Percentiles rank a stretch among this genome's conserved stretches.
Evolutionary conservation across 2,113 vertebrate genomes (phyloP).

Genomic region (Tympanuchus pallidicinctus): DNA sequence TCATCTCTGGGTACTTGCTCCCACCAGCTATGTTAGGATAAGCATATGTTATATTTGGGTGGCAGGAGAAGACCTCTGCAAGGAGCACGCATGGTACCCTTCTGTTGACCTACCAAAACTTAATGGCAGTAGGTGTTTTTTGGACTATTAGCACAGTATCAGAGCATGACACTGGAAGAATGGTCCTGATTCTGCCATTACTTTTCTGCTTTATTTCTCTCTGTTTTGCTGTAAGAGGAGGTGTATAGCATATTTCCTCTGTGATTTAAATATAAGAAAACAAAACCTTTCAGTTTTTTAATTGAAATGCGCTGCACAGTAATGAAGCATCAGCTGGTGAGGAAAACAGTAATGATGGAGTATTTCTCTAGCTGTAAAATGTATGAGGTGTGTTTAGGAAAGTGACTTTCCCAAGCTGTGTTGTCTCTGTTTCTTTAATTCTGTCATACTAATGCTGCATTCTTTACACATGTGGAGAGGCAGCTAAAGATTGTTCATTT

Average conservation of each 20-base stretch:
- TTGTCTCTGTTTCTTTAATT: conserved; percentile 29
- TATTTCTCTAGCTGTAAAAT: neutral
- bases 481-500: neutral
- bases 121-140: neutral
- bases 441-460: neutral
- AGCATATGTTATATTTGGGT: fast-evolving
- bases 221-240: neutral
- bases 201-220: neutral
- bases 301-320: neutral
- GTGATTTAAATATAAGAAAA: neutral
- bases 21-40: neutral
- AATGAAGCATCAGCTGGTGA: conserved; percentile 1
- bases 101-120: neutral
- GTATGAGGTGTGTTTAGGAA: neutral
- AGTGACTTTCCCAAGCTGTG: neutral
- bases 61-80: neutral
- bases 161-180: neutral
- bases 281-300: neutral
- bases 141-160: neutral
- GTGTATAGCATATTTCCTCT: neutral
- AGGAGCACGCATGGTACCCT: neutral
- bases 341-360: neutral
- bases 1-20: neutral
- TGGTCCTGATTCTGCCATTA: neutral
- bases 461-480: neutral